phyloP scores from a whole-genome alignment of 2,888 invertebrate genomes.

The Melitaea athalia region DNA sequence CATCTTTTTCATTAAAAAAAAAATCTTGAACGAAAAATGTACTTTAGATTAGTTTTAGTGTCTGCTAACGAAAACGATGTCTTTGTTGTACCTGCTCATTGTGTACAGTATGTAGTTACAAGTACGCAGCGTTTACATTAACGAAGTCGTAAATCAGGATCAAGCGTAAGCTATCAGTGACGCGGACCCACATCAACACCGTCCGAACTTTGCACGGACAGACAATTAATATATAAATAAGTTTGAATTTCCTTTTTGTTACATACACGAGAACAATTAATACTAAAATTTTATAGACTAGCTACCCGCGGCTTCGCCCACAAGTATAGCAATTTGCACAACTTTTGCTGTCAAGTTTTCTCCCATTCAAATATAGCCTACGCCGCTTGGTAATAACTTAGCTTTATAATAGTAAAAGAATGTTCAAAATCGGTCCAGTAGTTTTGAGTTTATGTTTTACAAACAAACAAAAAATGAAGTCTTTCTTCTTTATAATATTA shows the following conservation, averaged over 20 bases:
- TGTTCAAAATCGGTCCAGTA: no score
- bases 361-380: no score
- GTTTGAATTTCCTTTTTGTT: background rate
- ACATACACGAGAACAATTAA: background rate
- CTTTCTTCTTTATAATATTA: background rate
- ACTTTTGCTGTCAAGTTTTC: no score
- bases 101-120: background rate
- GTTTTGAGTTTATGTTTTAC: no score
- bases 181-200: slow-evolving; percentile 50
- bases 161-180: slow-evolving; percentile 61
- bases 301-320: no score
- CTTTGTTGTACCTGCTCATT: background rate
- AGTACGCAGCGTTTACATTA: slow-evolving; percentile 27
- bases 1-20: no score
- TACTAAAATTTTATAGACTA: no score
- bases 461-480: background rate
- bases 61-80: background rate
- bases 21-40: no score
- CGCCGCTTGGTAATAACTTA: no score
- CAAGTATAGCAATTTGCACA: no score
- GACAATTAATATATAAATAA: background rate
- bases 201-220: slow-evolving; percentile 11
- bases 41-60: no score
- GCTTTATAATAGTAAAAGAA: no score
- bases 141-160: slow-evolving; percentile 67